phyloP scores from a whole-genome alignment of 2,113 vertebrate genomes.

The Ammospiza caudacuta region DNA sequence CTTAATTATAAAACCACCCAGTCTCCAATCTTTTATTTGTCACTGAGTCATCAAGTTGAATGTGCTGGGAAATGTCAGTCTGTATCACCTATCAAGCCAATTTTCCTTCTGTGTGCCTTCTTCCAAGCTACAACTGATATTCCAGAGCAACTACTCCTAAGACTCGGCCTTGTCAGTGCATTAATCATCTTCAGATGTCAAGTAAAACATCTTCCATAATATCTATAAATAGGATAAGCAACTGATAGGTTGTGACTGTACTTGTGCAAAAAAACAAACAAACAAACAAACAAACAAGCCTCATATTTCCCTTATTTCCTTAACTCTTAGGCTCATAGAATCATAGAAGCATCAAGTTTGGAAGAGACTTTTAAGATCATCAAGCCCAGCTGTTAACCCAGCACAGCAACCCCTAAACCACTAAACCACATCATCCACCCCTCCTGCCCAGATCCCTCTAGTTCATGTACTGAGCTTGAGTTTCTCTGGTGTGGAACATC shows the following conservation, averaged over 20 bases:
- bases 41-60: neutral
- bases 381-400: neutral
- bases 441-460: neutral
- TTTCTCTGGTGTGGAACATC: neutral
- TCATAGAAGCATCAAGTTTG: neutral
- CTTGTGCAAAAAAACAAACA: neutral
- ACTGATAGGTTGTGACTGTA: neutral
- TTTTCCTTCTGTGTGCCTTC: neutral
- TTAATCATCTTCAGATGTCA: neutral
- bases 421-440: neutral
- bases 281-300: too few species aligned
- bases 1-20: neutral
- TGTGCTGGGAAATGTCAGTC: neutral
- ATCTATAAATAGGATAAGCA: neutral
- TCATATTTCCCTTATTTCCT: neutral
- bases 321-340: neutral
- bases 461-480: neutral
- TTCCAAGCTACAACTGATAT: neutral
- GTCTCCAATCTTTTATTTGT: neutral
- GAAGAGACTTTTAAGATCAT: neutral
- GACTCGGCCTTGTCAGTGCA: neutral
- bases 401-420: neutral
- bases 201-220: neutral
- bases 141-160: neutral
- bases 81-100: neutral